Percentiles rank a stretch among this genome's conserved stretches.
Evolutionary conservation across 2,113 vertebrate genomes (phyloP).

Genomic region (Pantherophis guttatus): DNA sequence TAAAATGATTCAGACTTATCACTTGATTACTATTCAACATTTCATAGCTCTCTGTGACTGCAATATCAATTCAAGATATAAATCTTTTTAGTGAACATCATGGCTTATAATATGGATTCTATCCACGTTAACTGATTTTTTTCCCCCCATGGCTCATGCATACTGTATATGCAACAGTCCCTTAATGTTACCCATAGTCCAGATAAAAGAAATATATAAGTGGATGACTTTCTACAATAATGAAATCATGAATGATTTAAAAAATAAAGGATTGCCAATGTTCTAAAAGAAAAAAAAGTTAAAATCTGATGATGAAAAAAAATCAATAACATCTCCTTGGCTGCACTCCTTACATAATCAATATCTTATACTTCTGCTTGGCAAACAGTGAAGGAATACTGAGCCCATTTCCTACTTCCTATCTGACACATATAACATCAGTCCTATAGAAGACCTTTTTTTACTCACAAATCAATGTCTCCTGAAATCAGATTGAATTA

Average conservation of each 20-base stretch:
- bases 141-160: background rate
- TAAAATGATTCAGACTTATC: background rate
- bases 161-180: background rate
- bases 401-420: background rate
- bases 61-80: background rate
- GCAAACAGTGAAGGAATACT: background rate
- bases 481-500: background rate
- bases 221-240: background rate
- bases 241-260: background rate
- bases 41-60: background rate
- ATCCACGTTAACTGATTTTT: background rate
- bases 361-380: background rate
- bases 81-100: background rate
- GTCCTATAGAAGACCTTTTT: background rate
- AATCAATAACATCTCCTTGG: background rate
- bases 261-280: background rate
- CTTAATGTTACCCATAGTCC: background rate
- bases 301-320: background rate
- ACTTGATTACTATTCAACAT: background rate
- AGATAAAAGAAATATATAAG: background rate
- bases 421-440: background rate
- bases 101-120: background rate
- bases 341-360: background rate
- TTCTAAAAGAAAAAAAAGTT: background rate
- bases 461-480: background rate